Evolutionary conservation across 2,888 invertebrate species (phyloP).

Genomic region (Aspidiotus rigidus): DNA sequence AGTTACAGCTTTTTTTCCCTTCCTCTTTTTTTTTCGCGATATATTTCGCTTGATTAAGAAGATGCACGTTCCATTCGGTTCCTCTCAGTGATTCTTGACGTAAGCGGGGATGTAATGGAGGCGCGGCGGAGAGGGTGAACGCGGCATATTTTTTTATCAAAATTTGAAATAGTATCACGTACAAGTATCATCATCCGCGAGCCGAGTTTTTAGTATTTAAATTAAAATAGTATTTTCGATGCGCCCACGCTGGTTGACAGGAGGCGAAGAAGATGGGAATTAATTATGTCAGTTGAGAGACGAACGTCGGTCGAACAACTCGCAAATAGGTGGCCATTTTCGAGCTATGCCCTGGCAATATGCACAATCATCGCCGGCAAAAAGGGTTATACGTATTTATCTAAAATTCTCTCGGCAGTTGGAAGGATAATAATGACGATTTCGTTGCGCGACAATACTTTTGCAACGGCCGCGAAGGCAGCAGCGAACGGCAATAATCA

Average conservation of each 20-base stretch:
- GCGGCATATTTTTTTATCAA: not conserved
- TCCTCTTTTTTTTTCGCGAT: not conserved
- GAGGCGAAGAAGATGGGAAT: not conserved
- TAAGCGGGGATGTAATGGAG: too few species aligned
- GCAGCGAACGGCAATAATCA: too few species aligned
- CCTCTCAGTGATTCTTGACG: not conserved
- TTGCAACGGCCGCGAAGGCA: too few species aligned
- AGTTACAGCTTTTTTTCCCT: not conserved
- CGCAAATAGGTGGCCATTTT: conserved; percentile 2
- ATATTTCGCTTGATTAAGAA: conserved; percentile 1
- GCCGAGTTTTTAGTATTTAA: not conserved
- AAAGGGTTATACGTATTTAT: too few species aligned
- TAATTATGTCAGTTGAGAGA: not conserved
- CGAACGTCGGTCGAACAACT: conserved; percentile 1
- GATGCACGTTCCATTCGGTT: not conserved
- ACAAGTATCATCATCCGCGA: not conserved
- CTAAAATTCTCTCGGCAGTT: too few species aligned
- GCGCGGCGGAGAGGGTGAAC: too few species aligned
- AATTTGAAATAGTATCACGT: conserved; percentile 4
- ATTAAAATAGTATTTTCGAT: not conserved
- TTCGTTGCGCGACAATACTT: too few species aligned
- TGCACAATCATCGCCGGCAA: too few species aligned
- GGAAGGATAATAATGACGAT: too few species aligned
- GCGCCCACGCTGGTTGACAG: not conserved
- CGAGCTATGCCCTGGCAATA: not conserved